Evolutionary conservation across 30 jellyfish, hydroid and myxozoan genomes (phyloP).

Genomic region (Turritopsis rubra): DNA sequence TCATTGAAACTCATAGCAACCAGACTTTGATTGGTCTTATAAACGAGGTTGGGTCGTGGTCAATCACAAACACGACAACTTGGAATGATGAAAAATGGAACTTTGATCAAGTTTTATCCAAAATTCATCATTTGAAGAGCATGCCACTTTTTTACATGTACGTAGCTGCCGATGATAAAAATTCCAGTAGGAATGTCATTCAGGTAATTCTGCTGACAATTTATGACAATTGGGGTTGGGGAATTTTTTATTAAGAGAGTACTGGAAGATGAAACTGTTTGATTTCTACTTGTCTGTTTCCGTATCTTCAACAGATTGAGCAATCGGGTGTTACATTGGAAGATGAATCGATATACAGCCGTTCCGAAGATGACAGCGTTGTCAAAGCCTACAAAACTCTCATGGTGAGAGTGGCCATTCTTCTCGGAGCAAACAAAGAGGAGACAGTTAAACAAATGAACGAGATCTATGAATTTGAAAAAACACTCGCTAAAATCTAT

Average conservation of each 20-base stretch:
- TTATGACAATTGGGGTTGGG: too few species aligned
- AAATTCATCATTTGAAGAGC: conserved; percentile 66
- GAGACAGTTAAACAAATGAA: conserved; percentile 42
- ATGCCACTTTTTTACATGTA: conserved; percentile 84
- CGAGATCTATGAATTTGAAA: conserved; percentile 75
- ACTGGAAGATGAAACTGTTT: background rate
- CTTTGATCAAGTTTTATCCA: conserved; percentile 65
- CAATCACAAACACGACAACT: conserved; percentile 41
- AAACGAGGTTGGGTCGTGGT: conserved; percentile 77
- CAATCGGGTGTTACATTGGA: background rate
- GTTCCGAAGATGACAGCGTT: conserved; percentile 26
- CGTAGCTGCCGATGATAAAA: conserved; percentile 79
- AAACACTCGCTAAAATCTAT: conserved; percentile 55
- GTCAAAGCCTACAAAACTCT: conserved; percentile 51
- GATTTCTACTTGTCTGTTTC: background rate
- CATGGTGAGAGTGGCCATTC: conserved; percentile 49
- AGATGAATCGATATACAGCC: background rate
- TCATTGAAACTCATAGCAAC: conserved; percentile 59
- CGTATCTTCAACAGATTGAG: background rate
- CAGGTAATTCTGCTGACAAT: too few species aligned
- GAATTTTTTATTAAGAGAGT: too few species aligned
- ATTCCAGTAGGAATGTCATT: conserved; percentile 47
- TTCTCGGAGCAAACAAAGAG: conserved; percentile 64
- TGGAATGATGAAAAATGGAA: conserved; percentile 95
- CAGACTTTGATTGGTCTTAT: conserved; percentile 36